Base-by-base conservation (phyloP, 2,113 vertebrate genomes). In the Sitta europaea region DNA sequence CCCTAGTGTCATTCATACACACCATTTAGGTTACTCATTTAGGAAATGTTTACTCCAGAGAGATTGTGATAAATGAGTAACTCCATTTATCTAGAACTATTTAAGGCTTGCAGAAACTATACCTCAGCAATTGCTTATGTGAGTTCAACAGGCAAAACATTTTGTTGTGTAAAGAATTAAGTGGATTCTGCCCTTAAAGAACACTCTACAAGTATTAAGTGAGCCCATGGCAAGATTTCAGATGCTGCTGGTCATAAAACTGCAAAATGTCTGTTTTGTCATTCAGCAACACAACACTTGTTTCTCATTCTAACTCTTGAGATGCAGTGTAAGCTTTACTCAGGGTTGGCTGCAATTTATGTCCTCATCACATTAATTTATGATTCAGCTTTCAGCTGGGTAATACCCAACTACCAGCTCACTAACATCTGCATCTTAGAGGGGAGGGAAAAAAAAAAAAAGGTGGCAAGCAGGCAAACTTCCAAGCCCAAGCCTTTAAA, bases 241-340 rank as follows among this genome's bases (percentile, higher is more conserved):
- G 19, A 38, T 40, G 54, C 31, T 90, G 36, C 31, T 59, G 36
- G 33, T 87, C 40, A 61, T 50, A 55, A 42, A 71, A 88, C 40
- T n/a, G 29, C 29, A 72, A 51, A 88, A 75, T n/a, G 23, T 40
- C 31, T 68, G 33, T 88, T 80, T 4, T 40, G 47, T 24, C 27
- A 74, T 63, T 89, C 55, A 80, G 40, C 38, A 71, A 90, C 29
- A 61, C 31, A 65, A 91, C 28, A 51, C 63, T 75, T 68, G 14
- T n/a, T 90, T 88, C 87, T 96, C 84, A 72, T 45, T 93, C 53
- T 78, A 65, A 72, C 38, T 65, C 86, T 5, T 13, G 12, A 87
- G 61, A 81, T 35, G 43, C 63, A 88, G 45, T 5, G 16, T 12
- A 86, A 88, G 58, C 47, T 90, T 82, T 86, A 67, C 15, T 45